Base-by-base conservation (phyloP, 1,140 invertebrate genomes). In the Samia ricini region DNA sequence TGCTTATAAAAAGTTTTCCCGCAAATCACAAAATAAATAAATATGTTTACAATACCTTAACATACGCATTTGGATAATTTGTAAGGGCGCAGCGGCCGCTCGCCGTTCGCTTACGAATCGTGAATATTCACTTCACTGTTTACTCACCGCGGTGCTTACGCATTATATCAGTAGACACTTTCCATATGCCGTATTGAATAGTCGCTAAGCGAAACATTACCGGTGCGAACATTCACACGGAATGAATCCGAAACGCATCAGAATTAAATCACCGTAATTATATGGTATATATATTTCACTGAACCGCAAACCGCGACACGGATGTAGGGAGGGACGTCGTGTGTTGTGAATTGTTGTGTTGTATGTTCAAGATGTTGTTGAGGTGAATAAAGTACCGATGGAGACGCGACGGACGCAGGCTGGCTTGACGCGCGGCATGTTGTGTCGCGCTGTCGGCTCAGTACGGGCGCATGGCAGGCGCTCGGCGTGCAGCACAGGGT, bases 171-270 rank as follows among this genome's bases (percentile, higher is more conserved):
- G 72, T 81, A 81, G 80, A 81, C 80, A 88, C 83, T 89, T 88
- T 87, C 75, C 83, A 79, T 77, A 92, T 92, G 88, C 89, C 91
- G 89, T 91, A 92, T 86, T 92, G 92, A 69, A 92, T 91, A 70
- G 91, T 92, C 74, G 91, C 91, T 88, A 92, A 92, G 85, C 91
- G 91, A 89, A 92, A 91, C 92, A 92, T 92, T 91, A 3, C 48
- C 12, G 50, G 4, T 18, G 24, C 24, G 26, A 26, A 20, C 24
- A 42, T 42, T 42, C 8, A 56, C 24, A 19, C 42, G 36, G 22
- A 22, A 15, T 22, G 22, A 49, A 42, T 8, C 29, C 26, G 29
- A 22, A 48, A 26, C 19, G 15, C 24, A 42, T 42, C 12, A 15
- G 33, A 10, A 2, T 52, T 23, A 52, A 22, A 52, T 22, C 51